These are phyloP conservation scores for Carterocephalus palaemon DNA, from an alignment of 2,888 invertebrate species.

Conservation along the genomic window DNA sequence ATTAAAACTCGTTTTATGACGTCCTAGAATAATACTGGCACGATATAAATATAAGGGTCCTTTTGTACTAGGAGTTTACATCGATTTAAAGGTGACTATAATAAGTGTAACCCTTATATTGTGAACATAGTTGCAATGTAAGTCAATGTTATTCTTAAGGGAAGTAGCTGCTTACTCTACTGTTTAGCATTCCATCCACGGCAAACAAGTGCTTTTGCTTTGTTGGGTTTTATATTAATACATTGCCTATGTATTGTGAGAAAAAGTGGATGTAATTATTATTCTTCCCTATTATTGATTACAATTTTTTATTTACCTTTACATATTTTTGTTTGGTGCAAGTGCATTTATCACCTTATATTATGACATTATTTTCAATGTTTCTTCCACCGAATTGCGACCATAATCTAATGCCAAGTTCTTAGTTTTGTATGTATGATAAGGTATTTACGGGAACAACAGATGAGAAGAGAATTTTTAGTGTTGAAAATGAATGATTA, in stretches of 20 bases:
- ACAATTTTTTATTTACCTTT: too few species aligned
- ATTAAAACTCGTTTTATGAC: slow-evolving; percentile 4
- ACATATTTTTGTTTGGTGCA: slow-evolving; percentile 8
- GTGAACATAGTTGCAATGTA: slow-evolving; percentile 6
- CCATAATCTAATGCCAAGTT: background rate
- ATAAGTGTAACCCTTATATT: slow-evolving; percentile 12
- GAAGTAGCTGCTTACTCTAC: slow-evolving; percentile 16
- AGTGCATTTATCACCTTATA: background rate
- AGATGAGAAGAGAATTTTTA: background rate
- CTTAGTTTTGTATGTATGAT: too few species aligned
- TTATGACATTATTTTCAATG: background rate
- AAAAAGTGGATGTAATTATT: background rate
- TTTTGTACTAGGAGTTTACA: slow-evolving; percentile 22
- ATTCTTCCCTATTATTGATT: background rate
- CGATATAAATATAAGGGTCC: slow-evolving; percentile 7
- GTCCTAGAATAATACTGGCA: slow-evolving; percentile 9
- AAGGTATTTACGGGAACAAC: background rate
- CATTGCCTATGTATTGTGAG: too few species aligned
- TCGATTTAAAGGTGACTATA: slow-evolving; percentile 14
- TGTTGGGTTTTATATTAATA: slow-evolving; percentile 6
- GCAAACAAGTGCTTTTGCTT: slow-evolving; percentile 22
- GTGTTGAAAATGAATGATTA: too few species aligned
- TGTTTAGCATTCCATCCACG: slow-evolving; percentile 54
- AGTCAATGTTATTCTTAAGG: slow-evolving; percentile 8
- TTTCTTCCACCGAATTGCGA: slow-evolving; percentile 13